A percentile compares a stretch with the other conserved stretches of the same genome.
phyloP scores from a whole-genome alignment of 2,797 vertebrate species.

The Pachyuromys duprasi region DNA sequence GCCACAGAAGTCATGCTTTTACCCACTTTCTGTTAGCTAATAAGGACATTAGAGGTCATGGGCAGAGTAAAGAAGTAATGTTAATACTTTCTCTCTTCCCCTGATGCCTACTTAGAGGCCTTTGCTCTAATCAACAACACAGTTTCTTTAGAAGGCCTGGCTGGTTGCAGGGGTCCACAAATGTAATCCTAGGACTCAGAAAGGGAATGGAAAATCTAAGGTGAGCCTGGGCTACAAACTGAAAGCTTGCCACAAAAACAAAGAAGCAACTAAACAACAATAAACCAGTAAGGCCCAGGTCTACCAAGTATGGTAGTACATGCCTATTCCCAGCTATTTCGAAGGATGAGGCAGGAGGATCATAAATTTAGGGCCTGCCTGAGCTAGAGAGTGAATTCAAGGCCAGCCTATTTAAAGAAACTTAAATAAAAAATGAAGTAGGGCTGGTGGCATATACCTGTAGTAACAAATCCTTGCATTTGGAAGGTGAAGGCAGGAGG shows the following conservation, averaged over 20 bases:
- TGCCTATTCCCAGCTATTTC: neutral
- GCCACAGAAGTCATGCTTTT: neutral
- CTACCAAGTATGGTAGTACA: neutral
- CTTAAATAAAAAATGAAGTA: neutral
- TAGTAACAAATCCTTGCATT: neutral
- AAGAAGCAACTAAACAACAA: neutral
- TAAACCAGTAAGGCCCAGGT: neutral
- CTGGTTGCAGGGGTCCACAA: too few relatives aligned
- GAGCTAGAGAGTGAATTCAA: neutral
- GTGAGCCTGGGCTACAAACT: neutral
- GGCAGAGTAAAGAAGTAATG: slow-evolving; percentile 6
- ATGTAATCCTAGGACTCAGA: neutral
- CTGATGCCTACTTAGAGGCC: slow-evolving; percentile 5
- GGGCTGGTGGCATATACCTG: neutral
- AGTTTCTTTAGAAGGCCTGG: neutral
- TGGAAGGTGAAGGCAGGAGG: neutral
- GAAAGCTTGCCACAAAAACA: neutral
- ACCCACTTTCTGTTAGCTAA: neutral
- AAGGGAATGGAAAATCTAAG: neutral
- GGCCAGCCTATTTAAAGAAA: neutral
- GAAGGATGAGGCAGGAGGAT: neutral
- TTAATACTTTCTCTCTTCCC: slow-evolving; percentile 4
- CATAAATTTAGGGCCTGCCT: neutral
- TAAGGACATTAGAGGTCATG: neutral
- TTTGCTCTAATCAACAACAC: neutral